Conservation (phyloP, 2,113 vertebrate genomes). For the Scophthalmus maximus region DNA sequence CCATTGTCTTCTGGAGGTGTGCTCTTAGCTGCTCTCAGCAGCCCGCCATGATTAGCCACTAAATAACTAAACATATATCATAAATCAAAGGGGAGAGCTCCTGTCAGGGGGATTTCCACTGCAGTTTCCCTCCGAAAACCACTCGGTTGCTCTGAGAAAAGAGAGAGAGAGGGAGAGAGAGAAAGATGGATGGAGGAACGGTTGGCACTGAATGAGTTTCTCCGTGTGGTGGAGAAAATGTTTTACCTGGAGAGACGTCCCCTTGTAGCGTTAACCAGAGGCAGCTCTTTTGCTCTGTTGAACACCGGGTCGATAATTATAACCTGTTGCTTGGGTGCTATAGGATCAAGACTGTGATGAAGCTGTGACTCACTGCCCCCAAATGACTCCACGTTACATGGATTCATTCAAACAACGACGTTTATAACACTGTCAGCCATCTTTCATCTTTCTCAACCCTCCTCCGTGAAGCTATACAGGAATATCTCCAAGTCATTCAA, state of each 20-base stretch:
- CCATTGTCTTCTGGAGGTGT: conserved; percentile 35
- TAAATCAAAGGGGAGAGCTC: conserved; percentile 65
- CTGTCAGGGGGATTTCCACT: conserved; percentile 51
- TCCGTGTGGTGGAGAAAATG: conserved; percentile 27
- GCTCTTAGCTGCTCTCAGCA: conserved; percentile 43
- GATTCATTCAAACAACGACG: conserved; percentile 37
- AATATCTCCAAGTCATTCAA: conserved; percentile 13
- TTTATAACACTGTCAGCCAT: conserved; percentile 28
- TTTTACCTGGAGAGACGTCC: conserved; percentile 43
- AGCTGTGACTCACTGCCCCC: conserved; percentile 13
- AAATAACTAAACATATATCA: conserved; percentile 65
- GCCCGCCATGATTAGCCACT: conserved; percentile 63
- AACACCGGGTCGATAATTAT: conserved; percentile 32
- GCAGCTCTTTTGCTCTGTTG: conserved; percentile 13
- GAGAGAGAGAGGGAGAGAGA: conserved; percentile 6
- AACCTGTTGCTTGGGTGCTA: background rate
- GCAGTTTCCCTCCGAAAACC: conserved; percentile 56
- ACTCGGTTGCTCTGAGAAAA: conserved; percentile 30
- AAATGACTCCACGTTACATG: conserved; percentile 1
- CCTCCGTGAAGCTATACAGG: conserved; percentile 11
- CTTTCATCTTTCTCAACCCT: conserved; percentile 12
- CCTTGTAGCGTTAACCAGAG: conserved; percentile 5
- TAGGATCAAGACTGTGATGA: conserved; percentile 5
- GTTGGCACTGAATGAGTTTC: conserved; percentile 29
- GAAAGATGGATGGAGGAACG: conserved; percentile 40